Conservation (phyloP, 2,888 invertebrate species). For the Vanessa cardui region DNA sequence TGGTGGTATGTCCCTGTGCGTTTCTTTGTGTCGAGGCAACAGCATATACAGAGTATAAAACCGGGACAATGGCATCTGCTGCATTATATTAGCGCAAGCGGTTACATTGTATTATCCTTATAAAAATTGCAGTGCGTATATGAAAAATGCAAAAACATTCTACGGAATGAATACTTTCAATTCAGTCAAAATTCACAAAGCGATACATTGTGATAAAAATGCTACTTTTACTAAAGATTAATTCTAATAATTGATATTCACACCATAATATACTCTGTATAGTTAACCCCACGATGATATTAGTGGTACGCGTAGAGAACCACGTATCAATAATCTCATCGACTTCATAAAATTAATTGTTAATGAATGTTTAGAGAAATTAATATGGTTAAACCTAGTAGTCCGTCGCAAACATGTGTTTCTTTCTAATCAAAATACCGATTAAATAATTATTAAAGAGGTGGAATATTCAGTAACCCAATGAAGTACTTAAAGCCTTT, state of each 20-base stretch:
- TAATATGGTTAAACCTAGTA: constrained; percentile 26
- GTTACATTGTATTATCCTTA: constrained; percentile 11
- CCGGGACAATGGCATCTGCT: constrained; percentile 22
- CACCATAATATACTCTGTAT: constrained; percentile 50
- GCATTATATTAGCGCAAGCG: constrained; percentile 22
- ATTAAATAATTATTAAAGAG: constrained; percentile 22
- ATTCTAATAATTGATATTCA: constrained; percentile 41
- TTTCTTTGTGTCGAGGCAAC: constrained; percentile 38
- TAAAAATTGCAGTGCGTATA: constrained; percentile 22
- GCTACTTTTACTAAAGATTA: constrained; percentile 36
- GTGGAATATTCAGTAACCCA: constrained; percentile 18
- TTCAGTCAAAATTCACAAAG: constrained; percentile 51
- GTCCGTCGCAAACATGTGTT: constrained; percentile 19
- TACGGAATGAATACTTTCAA: constrained; percentile 54
- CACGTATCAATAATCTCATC: constrained; percentile 31
- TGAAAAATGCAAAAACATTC: constrained; percentile 39
- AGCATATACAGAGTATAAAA: constrained; percentile 40
- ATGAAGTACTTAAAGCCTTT: background rate
- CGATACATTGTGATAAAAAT: constrained; percentile 42
- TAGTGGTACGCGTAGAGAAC: constrained; percentile 19
- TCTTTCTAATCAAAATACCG: constrained; percentile 15
- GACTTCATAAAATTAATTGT: constrained; percentile 20
- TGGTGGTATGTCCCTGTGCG: constrained; percentile 34
- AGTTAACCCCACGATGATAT: constrained; percentile 43
- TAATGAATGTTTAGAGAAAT: constrained; percentile 23